These are phyloP conservation scores for Gymnothorax javanicus DNA, from an alignment of 2,797 vertebrate genomes.

Conservation along the genomic window DNA sequence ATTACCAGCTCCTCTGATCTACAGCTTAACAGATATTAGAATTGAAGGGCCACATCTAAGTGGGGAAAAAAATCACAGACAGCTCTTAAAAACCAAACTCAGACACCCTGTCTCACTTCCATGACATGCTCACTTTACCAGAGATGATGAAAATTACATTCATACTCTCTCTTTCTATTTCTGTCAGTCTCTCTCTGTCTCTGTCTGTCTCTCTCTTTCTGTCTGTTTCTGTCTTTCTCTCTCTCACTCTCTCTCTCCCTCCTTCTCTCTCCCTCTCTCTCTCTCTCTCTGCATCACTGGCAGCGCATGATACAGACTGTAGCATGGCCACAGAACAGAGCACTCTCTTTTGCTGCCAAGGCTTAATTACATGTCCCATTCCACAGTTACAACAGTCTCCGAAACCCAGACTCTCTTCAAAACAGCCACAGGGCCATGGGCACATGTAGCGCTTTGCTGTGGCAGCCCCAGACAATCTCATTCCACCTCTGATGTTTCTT, in stretches of 20 bases:
- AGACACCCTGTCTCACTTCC: background rate
- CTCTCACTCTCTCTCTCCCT: background rate
- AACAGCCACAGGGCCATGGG: constrained; percentile 32
- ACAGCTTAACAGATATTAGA: background rate
- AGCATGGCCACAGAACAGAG: constrained; percentile 23
- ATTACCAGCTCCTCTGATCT: background rate
- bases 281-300: background rate
- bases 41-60: background rate
- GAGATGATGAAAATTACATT: constrained; percentile 10
- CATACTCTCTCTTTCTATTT: background rate
- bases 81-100: background rate
- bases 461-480: constrained; percentile 21
- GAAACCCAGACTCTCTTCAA: constrained; percentile 25
- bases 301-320: background rate
- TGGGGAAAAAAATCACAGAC: background rate
- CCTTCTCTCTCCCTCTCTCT: background rate
- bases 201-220: no score
- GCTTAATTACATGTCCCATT: constrained; percentile 30
- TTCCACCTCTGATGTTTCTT: constrained; percentile 8
- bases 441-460: constrained; percentile 19
- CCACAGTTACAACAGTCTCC: constrained; percentile 19
- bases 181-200: background rate
- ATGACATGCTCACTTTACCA: background rate
- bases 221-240: background rate
- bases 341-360: constrained; percentile 21